Base-by-base conservation (phyloP, 1,140 invertebrate genomes). In the Oryctes rhinoceros region DNA sequence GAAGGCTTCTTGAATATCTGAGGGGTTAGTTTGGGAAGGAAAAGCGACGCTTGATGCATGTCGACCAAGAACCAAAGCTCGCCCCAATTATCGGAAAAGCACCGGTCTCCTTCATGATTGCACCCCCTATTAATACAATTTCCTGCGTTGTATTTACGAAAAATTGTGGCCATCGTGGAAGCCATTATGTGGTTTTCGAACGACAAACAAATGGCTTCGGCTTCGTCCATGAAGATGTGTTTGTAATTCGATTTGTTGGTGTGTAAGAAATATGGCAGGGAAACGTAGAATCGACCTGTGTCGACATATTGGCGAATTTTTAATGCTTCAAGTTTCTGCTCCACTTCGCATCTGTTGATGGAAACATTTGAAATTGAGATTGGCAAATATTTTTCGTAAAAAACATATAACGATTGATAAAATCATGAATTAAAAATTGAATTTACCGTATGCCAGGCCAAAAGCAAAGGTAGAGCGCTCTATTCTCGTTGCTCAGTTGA, bases 221-320 rank as follows among this genome's bases (percentile, higher is more conserved):
- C 83, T 82, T 88, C 87, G 79, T 88, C 87, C 86, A 87, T 87
- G 78, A 87, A 88, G 35, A 88, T 84, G 78, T 88, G 87, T 35
- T 86, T 84, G 79, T 88, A 88, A 44, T 83, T 84, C 5, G 81
- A 82, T 37, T 80, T 83, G 78, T 85, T 85, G 6, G 81, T 81
- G 79, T 84, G 81, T 9, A 87, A 78, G 79, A 88, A 88, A 37
- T 83, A 83, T 1, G 82, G 59, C 20, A 80, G 79, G 6, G 85
- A 85, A 24, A 88, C 84, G 81, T 84, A 87, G 74, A 87, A 87
- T 49, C 86, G 80, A 9, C 80, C 78, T 0, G 85, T 88, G 74
- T 87, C 87, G 0, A 88, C 87, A 74, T 84, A 87, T 67, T 85
- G 76, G 3, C 82, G 77, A 13, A 88, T 81, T 15, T 86, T 84